These are phyloP conservation scores for Galleria mellonella DNA, from an alignment of 1,140 invertebrate genomes.

Conservation along the genomic window DNA sequence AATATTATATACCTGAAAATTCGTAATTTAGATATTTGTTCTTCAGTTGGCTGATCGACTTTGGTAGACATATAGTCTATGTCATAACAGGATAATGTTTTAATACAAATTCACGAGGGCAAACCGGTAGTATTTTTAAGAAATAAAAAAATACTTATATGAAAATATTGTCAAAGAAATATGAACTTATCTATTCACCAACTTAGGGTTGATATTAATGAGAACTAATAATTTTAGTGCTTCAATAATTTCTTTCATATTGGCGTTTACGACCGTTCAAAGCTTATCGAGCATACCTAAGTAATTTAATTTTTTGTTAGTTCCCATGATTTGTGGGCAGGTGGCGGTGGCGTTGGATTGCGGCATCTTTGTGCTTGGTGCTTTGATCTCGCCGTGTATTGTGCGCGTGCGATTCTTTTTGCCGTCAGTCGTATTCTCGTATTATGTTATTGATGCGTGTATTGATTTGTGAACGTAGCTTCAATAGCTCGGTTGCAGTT, in stretches of 20 bases:
- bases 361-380: conserved; percentile 32
- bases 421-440: conserved; percentile 16
- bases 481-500: conserved; percentile 20
- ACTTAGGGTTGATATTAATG: too few species aligned
- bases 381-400: conserved; percentile 56
- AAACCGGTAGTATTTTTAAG: too few species aligned
- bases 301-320: conserved; percentile 30
- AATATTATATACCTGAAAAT: too few species aligned
- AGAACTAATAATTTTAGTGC: too few species aligned
- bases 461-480: conserved; percentile 40
- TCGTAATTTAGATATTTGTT: too few species aligned
- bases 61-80: too few species aligned
- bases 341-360: conserved; percentile 43
- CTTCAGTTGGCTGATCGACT: too few species aligned
- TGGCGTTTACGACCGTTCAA: conserved; percentile 2
- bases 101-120: too few species aligned
- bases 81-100: too few species aligned
- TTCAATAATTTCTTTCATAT: not conserved
- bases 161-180: too few species aligned
- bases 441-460: conserved; percentile 41
- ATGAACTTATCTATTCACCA: too few species aligned
- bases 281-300: conserved; percentile 13
- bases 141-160: too few species aligned
- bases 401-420: conserved; percentile 56
- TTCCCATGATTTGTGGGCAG: conserved; percentile 66